These are phyloP conservation scores for Meloidogyne floridensis DNA, from an alignment of 1,140 invertebrate species.

Conservation along the genomic window DNA sequence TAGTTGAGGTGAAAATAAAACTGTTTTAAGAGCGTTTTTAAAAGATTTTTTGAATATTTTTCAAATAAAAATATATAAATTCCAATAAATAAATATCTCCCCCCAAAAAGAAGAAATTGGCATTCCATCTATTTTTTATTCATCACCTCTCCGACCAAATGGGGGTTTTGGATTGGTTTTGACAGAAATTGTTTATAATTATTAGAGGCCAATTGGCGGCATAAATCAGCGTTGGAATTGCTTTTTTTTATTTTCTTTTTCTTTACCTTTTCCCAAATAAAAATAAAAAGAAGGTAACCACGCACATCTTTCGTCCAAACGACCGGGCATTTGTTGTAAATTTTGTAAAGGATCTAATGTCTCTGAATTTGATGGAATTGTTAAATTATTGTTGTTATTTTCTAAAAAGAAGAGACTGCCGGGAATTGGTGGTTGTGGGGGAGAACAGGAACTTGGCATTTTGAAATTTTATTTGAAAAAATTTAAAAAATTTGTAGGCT, in stretches of 20 bases:
- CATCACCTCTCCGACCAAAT: constrained; percentile 7
- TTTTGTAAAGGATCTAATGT: constrained; percentile 4
- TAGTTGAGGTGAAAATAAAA: no score
- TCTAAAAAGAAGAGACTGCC: neutral
- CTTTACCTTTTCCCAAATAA: constrained; percentile 2
- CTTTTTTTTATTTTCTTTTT: neutral
- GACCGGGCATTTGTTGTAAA: constrained; percentile 5
- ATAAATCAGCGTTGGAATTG: constrained; percentile 8
- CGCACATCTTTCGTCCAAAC: constrained; percentile 8
- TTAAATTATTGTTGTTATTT: constrained; percentile 1
- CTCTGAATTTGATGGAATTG: neutral
- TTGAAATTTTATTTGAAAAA: neutral
- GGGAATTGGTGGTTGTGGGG: neutral
- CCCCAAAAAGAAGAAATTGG: neutral
- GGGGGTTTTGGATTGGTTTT: neutral
- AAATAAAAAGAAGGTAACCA: neutral
- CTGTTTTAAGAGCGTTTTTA: no score
- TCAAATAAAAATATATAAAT: no score
- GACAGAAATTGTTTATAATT: neutral
- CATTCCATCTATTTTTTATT: neutral
- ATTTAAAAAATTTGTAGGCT: neutral
- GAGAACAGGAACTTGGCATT: neutral
- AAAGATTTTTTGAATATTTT: no score
- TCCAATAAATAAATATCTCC: no score
- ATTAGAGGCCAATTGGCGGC: neutral